Evolutionary conservation across 2,888 invertebrate genomes (phyloP).

Genomic region (Chrysotoxum bicinctum): DNA sequence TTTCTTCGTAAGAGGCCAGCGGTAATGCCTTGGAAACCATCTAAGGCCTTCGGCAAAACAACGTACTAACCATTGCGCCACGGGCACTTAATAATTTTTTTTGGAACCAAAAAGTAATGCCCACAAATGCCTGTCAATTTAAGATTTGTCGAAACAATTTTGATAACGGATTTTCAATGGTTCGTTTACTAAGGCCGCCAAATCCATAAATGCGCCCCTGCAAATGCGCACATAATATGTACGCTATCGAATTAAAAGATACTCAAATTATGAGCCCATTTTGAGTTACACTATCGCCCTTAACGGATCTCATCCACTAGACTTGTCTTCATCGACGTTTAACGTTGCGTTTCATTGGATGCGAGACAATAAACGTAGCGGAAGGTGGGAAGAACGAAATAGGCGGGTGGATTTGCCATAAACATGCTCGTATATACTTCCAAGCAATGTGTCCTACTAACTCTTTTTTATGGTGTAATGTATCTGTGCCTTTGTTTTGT

Average conservation of each 20-base stretch:
- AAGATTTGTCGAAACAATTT: too few species aligned
- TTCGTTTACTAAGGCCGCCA: too few species aligned
- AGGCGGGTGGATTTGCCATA: slow-evolving; percentile 11
- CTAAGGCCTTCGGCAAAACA: too few species aligned
- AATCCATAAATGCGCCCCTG: not conserved
- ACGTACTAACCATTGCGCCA: too few species aligned
- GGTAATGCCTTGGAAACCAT: too few species aligned
- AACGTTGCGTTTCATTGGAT: slow-evolving; percentile 39
- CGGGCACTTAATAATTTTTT: too few species aligned
- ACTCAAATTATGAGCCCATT: slow-evolving; percentile 65
- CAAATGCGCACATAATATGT: not conserved
- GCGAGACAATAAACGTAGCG: not conserved
- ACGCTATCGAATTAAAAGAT: slow-evolving; percentile 53
- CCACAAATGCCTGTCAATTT: too few species aligned
- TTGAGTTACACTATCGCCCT: slow-evolving; percentile 51
- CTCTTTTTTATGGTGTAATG: slow-evolving; percentile 61
- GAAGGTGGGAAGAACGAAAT: not conserved
- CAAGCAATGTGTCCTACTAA: slow-evolving; percentile 67
- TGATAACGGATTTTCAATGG: too few species aligned
- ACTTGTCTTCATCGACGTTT: slow-evolving; percentile 15
- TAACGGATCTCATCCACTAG: slow-evolving; percentile 50
- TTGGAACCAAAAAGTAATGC: too few species aligned
- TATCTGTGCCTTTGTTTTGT: slow-evolving; percentile 63
- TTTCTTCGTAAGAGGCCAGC: too few species aligned
- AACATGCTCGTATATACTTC: slow-evolving; percentile 32